Evolutionary conservation across 2,888 invertebrate species (phyloP), one percentile per base, ranked within the genome.

Genomic region (Calephelis perditalis): DNA sequence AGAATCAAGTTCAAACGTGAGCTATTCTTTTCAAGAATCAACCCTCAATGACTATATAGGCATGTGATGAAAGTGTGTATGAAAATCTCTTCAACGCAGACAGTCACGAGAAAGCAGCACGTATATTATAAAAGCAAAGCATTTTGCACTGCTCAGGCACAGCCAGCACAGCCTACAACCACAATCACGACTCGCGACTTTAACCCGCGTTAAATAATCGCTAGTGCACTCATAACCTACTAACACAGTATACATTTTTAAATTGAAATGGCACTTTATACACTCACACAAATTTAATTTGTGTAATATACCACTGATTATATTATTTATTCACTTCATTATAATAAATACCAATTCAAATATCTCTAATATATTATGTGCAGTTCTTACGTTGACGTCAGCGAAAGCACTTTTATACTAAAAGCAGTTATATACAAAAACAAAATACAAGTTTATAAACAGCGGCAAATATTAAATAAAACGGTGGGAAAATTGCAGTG

Each of bases 221-320:
- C 40, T 40, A 40, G 6, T 40, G 40, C 40, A 40, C 40, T 40
- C 40, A 40, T 40, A 40, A 40, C 40, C 40, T 40, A 40, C 40
- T 40, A 40, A 40, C 40, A 40, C 40, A 6, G 40, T 40, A 40
- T 40, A 40, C 40, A 40, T 40, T 40, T 40, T 59, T 64, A 58
- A 61, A 49, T 62, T 66, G 64, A 67, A 67, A 73, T 73, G 73
- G 73, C 73, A 73, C 73, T 67, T 68, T 68, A 70, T 69, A 69
- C 52, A 54, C 35, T 54, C 52, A 73, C 72, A 73, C 72, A 72
- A 70, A 66, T 65, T 64, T 61, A 52, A 71, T 70, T 70, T 66
- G 67, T 67, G 68, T 67, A 54, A 36, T 54, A 54, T 11, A 36
- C 54, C 11, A 54, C 54, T 54, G 36, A 35, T 36, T 54, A 54